Evolutionary conservation across 1,140 invertebrate species (phyloP).

Genomic region (Cryptotermes secundus): DNA sequence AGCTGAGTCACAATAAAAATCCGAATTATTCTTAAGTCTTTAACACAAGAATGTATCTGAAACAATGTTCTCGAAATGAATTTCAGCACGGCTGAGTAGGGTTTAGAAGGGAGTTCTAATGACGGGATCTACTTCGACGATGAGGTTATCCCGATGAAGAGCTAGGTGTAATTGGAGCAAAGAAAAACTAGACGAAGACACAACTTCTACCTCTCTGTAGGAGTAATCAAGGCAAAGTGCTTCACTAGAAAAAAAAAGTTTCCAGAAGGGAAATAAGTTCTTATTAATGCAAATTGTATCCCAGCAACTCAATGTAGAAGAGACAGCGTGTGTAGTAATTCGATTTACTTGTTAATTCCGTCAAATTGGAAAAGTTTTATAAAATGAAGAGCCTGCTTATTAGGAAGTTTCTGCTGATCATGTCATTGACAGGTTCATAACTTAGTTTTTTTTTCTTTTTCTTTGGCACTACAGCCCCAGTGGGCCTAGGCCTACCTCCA

Average conservation of each 20-base stretch:
- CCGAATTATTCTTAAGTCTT: no score
- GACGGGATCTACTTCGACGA: not conserved
- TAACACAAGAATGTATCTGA: no score
- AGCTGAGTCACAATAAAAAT: no score
- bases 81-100: not conserved
- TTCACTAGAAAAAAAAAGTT: slow-evolving; percentile 7
- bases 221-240: not conserved
- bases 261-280: not conserved
- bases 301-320: not conserved
- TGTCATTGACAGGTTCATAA: not conserved
- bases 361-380: not conserved
- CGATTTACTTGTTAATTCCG: not conserved
- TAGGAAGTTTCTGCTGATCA: not conserved
- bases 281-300: slow-evolving; percentile 4
- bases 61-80: not conserved
- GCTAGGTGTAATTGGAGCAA: not conserved
- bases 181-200: not conserved
- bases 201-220: not conserved
- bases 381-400: not conserved
- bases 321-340: not conserved
- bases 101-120: not conserved
- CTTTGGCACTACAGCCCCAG: no score
- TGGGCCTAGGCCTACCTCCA: no score
- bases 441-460: no score
- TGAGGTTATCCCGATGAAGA: not conserved